Conservation (phyloP, 2,113 vertebrate species). For the Etheostoma spectabile region DNA sequence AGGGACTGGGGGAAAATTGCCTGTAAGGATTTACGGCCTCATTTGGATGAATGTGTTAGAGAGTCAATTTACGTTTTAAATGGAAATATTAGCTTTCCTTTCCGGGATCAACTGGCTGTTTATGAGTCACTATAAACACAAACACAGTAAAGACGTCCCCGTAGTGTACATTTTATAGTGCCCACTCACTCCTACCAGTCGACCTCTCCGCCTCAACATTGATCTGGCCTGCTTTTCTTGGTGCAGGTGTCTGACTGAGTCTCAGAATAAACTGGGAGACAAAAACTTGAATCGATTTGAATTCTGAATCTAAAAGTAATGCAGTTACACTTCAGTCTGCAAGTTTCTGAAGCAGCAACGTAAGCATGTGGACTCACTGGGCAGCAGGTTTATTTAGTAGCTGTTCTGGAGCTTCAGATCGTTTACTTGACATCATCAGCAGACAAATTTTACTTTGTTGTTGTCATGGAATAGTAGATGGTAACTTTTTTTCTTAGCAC, state of each 20-base stretch:
- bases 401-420: background rate
- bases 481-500: background rate
- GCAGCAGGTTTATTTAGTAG: background rate
- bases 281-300: background rate
- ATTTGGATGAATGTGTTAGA: conserved; percentile 57
- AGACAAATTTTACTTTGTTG: background rate
- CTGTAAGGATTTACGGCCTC: conserved; percentile 59
- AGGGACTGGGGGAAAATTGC: conserved; percentile 18
- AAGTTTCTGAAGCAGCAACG: background rate
- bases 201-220: conserved; percentile 10
- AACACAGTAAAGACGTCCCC: conserved; percentile 56
- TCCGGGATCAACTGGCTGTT: conserved; percentile 49
- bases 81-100: conserved; percentile 57
- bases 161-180: conserved; percentile 39
- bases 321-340: background rate
- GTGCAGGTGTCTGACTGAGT: conserved; percentile 20
- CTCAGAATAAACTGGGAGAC: conserved; percentile 36
- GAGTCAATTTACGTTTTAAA: conserved; percentile 74
- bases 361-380: background rate
- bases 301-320: background rate
- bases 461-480: background rate
- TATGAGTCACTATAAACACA: conserved; percentile 66
- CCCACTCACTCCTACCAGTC: conserved; percentile 18
- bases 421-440: background rate
- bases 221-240: conserved; percentile 36